These are phyloP conservation scores for Zoanthus solanderi DNA, from an alignment of 92 coral and sea anemone species.

Conservation along the genomic window DNA sequence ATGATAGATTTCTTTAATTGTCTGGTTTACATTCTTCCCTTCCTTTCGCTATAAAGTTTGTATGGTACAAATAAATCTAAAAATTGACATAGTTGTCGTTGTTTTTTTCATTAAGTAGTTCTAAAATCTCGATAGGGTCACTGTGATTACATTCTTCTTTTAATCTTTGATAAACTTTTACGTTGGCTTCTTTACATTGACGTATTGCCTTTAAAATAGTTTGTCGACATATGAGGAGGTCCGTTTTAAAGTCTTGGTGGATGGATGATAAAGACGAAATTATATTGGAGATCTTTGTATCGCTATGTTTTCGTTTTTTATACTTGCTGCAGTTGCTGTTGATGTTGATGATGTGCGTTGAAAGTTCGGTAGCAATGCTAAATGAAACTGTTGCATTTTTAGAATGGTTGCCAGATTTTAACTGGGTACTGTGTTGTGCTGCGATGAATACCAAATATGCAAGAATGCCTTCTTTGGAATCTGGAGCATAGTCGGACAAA, in stretches of 20 bases:
- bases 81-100: too few relatives aligned
- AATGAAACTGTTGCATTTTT: not conserved
- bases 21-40: too few relatives aligned
- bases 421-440: conserved; percentile 13
- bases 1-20: too few relatives aligned
- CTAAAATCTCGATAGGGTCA: not conserved
- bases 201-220: not conserved
- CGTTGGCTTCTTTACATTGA: not conserved
- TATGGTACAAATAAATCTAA: too few relatives aligned
- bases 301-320: not conserved
- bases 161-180: not conserved
- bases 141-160: not conserved
- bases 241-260: not conserved
- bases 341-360: not conserved
- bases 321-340: not conserved
- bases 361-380: not conserved
- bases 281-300: not conserved
- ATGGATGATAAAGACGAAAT: not conserved
- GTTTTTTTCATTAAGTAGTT: not conserved
- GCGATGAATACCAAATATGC: not conserved
- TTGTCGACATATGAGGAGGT: not conserved
- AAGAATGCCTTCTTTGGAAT: not conserved
- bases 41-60: too few relatives aligned
- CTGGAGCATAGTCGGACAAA: not conserved
- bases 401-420: not conserved